Base-by-base conservation (phyloP, 2,888 invertebrate species). In the Eurytoma californica region DNA sequence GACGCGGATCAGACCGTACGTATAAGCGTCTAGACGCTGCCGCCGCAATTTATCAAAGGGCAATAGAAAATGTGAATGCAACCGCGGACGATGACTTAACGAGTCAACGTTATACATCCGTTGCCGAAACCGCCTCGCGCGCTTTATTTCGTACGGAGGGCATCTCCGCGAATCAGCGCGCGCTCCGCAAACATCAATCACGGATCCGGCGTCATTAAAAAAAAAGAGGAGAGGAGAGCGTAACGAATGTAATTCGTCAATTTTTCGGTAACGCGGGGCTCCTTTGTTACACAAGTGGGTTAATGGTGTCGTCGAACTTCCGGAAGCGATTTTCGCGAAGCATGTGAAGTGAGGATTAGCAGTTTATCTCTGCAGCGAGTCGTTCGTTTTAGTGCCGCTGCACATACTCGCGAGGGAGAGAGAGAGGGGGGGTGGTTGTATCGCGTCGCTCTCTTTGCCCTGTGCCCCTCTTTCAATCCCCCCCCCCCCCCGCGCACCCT, bases 231-330 rank as follows among this genome's bases (percentile, higher is more conserved):
- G 7, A 39, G 9, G 9, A 53, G 13, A 16, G 24, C 60, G 68
- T 76, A 76, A 76, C 72, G 60, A 80, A 68, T 69, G 61, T 68
- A 65, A 80, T 72, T 76, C 53, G 70, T 61, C 75, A 69, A 73
- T 73, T 72, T 80, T 80, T 73, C 68, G 57, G 55, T 55, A 28
- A 51, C 67, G 28, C 51, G n/a, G 60, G 60, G 20, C 57, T 83
- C 83, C 81, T 84, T 83, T 82, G 84, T 81, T 82, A 82, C 80
- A 79, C 83, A 85, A 84, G 82, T 84, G 83, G 85, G 85, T 85
- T 84, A 85, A 85, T 83, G 84, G 85, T 84, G 84, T 83, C 83
- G 83, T 83, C 84, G 84, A 85, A 85, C 85, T 84, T 84, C 80
- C 82, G 82, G 73, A 82, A 84, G 82, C 83, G 82, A 84, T 84